Percentiles rank a stretch among this genome's conserved stretches.
Evolutionary conservation across 2,888 invertebrate genomes (phyloP).

Genomic region (Philereme vetulata): DNA sequence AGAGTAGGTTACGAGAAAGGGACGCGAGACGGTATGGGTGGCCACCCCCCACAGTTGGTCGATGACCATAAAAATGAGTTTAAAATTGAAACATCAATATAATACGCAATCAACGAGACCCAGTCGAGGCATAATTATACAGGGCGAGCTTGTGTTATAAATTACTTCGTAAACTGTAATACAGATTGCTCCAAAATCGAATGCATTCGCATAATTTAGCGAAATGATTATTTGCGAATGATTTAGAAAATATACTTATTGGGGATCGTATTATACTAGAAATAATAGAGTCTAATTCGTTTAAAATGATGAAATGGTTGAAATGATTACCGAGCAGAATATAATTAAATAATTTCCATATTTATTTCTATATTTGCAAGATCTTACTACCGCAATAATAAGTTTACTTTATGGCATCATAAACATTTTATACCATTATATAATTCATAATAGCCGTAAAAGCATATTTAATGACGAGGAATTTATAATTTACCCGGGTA

Average conservation of each 20-base stretch:
- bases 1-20: conserved; percentile 49
- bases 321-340: background rate
- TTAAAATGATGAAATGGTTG: background rate
- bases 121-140: conserved; percentile 78
- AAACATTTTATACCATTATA: background rate
- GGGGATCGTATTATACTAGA: conserved; percentile 6
- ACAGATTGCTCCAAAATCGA: conserved; percentile 70
- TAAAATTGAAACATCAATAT: conserved; percentile 85
- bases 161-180: conserved; percentile 70
- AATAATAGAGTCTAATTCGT: conserved; percentile 1
- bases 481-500: too few species aligned
- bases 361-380: too few species aligned
- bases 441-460: background rate
- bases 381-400: background rate
- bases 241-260: conserved; percentile 19
- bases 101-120: conserved; percentile 81
- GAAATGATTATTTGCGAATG: conserved; percentile 21
- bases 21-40: conserved; percentile 70
- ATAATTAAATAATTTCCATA: background rate
- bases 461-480: too few species aligned
- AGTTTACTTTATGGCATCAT: background rate
- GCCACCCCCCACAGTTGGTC: conserved; percentile 84
- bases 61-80: conserved; percentile 84
- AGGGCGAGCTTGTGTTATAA: conserved; percentile 74
- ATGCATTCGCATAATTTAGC: conserved; percentile 29